Base-by-base conservation (phyloP, 2,888 invertebrate species). In the Marasmarcha lunaedactyla region DNA sequence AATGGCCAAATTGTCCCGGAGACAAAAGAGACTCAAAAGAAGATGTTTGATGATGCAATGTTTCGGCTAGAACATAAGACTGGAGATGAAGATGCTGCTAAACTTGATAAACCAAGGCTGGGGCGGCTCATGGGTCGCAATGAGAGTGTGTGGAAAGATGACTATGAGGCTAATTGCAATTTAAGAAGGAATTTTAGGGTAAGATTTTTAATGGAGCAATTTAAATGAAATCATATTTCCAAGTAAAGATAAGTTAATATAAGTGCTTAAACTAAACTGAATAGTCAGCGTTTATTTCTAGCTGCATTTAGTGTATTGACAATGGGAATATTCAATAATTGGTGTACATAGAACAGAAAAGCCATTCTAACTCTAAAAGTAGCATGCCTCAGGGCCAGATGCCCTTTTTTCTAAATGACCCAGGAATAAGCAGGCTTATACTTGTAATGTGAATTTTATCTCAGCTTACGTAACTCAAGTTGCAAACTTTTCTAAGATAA, bases 41-140 rank as follows among this genome's bases (percentile, higher is more conserved):
- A 91, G 42, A 74, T 99, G 42, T 95, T 94, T 54, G 94, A 95
- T 54, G 98, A 99, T 88, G 92, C 98, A 4, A 99, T 99, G 99
- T 99, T 92, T 68, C 95, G 94, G 64, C 78, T 99, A 49, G 98
- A 99, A 63, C 98, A 99, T 71, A 92, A 92, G 38, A 88, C 89
- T 0, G 90, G 91, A 37, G 98, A 98, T 71, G 85, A 86, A 43
- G 88, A 86, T 51, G 78, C 85, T 11, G 90, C 91, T 0, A 90
- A 89, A 51, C 85, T 85, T 44, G 86, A 90, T 0, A 90, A 91
- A 50, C 92, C 93, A 0, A 71, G 88, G 9, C 72, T 99, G 0
- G 89, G 90, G 7, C 86, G 87, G 50, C 83, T 98, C 2, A 91
- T 92, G 49, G 89, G 90, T 14, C 84, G 91, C 40, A 92, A 94